Evolutionary conservation across 1,140 invertebrate genomes (phyloP).

Genomic region (Daktulosphaira vitifoliae): DNA sequence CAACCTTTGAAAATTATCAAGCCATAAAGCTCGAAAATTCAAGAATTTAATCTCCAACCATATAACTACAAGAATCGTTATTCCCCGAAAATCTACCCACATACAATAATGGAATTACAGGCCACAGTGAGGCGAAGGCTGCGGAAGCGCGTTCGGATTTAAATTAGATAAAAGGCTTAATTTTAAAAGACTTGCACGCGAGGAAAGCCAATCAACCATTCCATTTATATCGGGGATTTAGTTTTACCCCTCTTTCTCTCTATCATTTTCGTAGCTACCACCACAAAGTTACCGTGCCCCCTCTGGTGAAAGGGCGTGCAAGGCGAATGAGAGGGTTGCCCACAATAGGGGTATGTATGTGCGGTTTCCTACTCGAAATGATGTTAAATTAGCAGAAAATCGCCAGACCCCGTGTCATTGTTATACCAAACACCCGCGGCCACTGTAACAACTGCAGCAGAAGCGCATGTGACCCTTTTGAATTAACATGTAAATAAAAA

Average conservation of each 20-base stretch:
- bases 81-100: background rate
- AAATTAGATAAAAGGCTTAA: constrained; percentile 34
- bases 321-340: background rate
- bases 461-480: constrained; percentile 4
- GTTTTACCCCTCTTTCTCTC: background rate
- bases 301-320: too few species aligned
- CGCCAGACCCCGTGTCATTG: constrained; percentile 7
- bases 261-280: background rate
- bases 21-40: constrained; percentile 21
- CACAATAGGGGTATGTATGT: background rate
- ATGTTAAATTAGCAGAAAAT: constrained; percentile 33
- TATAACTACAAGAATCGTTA: too few species aligned
- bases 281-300: too few species aligned
- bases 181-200: constrained; percentile 25
- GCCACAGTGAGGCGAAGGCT: background rate
- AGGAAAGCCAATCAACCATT: constrained; percentile 22
- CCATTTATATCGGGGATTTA: constrained; percentile 15
- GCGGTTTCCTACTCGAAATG: constrained; percentile 23
- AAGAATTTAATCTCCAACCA: constrained; percentile 11
- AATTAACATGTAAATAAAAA: constrained; percentile 32
- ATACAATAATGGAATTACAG: constrained; percentile 30
- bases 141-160: constrained; percentile 16
- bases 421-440: constrained; percentile 17
- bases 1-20: background rate
- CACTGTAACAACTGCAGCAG: background rate